These are phyloP conservation scores for Corydoras maculifer DNA, from an alignment of 2,113 vertebrate genomes.

Conservation along the genomic window DNA sequence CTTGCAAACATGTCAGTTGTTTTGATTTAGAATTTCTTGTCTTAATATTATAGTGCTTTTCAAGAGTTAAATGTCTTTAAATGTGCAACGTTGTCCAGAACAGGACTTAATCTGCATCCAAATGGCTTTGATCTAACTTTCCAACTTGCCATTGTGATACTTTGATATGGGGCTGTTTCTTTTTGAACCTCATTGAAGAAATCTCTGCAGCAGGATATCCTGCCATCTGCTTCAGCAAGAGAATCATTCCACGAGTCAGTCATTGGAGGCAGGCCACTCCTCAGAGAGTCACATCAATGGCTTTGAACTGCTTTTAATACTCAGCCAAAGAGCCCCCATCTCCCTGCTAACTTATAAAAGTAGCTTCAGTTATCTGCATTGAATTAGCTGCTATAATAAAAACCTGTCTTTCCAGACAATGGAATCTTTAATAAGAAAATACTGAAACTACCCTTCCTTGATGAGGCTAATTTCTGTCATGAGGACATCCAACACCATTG, in stretches of 20 bases:
- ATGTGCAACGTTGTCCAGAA: conserved; percentile 1
- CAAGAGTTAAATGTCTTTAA: background rate
- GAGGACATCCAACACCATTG: conserved; percentile 6
- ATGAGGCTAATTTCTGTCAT: conserved; percentile 17
- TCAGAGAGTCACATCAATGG: conserved; percentile 63
- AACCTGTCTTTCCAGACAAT: conserved; percentile 45
- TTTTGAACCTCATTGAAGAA: conserved; percentile 48
- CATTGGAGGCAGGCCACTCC: conserved; percentile 73
- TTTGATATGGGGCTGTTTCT: conserved; percentile 39
- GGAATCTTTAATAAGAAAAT: conserved; percentile 12
- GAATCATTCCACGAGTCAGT: conserved; percentile 53
- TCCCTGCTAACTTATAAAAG: conserved; percentile 47
- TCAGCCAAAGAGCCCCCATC: conserved; percentile 43
- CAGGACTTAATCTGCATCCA: conserved; percentile 14
- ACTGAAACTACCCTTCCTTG: conserved; percentile 17
- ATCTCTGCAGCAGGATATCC: conserved; percentile 53
- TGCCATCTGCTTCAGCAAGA: conserved; percentile 51
- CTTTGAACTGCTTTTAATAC: conserved; percentile 44
- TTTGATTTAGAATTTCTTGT: background rate
- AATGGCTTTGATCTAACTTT: conserved; percentile 31
- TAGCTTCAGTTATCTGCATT: conserved; percentile 50
- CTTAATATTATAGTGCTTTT: background rate
- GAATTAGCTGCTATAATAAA: conserved; percentile 52
- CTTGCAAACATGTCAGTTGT: background rate
- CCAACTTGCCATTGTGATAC: conserved; percentile 27